Evolutionary conservation across 2,888 invertebrate genomes (phyloP).

Genomic region (Liopterus haemorrhoidalis): DNA sequence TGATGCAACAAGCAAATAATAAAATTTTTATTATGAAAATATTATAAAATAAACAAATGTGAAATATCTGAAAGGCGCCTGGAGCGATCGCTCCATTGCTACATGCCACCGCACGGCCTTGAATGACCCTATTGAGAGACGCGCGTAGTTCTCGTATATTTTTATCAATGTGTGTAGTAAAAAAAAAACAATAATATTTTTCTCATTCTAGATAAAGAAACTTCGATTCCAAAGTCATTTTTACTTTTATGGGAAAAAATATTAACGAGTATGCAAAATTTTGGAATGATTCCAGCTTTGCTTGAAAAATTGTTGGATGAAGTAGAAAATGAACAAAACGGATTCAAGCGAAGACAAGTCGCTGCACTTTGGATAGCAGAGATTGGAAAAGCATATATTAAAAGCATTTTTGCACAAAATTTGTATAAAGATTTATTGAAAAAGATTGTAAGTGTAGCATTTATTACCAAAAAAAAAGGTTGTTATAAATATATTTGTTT

Average conservation of each 20-base stretch:
- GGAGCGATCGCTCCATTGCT: too few relatives aligned
- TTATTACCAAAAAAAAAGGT: too few relatives aligned
- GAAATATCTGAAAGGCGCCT: too few relatives aligned
- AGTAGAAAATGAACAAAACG: constrained; percentile 25
- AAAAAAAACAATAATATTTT: constrained; percentile 33
- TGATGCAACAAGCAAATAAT: too few relatives aligned
- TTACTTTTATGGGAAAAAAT: constrained; percentile 50
- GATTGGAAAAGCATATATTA: constrained; percentile 33
- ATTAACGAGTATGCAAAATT: constrained; percentile 49
- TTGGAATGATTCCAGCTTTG: constrained; percentile 49
- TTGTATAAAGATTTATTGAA: constrained; percentile 28
- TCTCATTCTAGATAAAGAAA: constrained; percentile 8
- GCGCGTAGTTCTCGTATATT: too few relatives aligned
- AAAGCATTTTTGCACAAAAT: constrained; percentile 31
- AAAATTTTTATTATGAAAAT: too few relatives aligned
- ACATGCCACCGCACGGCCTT: too few relatives aligned
- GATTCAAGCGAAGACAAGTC: constrained; percentile 27
- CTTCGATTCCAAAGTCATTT: constrained; percentile 38
- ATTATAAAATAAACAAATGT: too few relatives aligned
- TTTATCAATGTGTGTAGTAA: too few relatives aligned
- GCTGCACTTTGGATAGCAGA: constrained; percentile 38
- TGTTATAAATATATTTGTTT: too few relatives aligned
- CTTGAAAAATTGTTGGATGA: constrained; percentile 34
- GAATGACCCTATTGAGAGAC: too few relatives aligned
- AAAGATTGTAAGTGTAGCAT: too few relatives aligned